phyloP scores from a whole-genome alignment of 1,140 invertebrate genomes.

The Saxidomus purpurata region DNA sequence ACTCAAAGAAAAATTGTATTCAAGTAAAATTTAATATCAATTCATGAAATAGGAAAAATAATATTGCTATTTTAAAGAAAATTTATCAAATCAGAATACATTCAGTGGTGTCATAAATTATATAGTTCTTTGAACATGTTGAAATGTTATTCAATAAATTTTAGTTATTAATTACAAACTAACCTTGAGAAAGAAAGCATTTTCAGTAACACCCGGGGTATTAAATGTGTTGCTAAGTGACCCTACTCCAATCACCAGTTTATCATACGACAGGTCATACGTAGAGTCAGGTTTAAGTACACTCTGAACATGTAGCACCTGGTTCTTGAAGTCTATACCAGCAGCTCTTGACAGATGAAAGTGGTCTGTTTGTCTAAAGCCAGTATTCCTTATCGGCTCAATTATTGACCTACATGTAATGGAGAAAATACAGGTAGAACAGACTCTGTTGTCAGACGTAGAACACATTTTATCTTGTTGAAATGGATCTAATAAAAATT shows the following conservation, averaged over 20 bases:
- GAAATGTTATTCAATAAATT: too few relatives aligned
- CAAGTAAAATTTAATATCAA: too few relatives aligned
- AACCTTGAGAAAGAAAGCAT: constrained; percentile 87
- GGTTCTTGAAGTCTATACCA: constrained; percentile 79
- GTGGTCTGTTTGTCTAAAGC: constrained; percentile 84
- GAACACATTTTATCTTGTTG: too few relatives aligned
- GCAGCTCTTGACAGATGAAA: constrained; percentile 84
- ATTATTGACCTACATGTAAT: constrained; percentile 86
- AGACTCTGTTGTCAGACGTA: too few relatives aligned
- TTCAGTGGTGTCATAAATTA: too few relatives aligned
- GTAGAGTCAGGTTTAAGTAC: constrained; percentile 75
- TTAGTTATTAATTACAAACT: too few relatives aligned
- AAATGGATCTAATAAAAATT: too few relatives aligned
- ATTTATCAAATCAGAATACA: too few relatives aligned
- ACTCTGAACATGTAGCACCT: constrained; percentile 79
- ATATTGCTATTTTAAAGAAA: too few relatives aligned
- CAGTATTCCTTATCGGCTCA: constrained; percentile 85
- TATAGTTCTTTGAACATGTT: too few relatives aligned
- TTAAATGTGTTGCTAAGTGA: constrained; percentile 86
- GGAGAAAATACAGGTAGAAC: not conserved
- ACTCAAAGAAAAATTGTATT: too few relatives aligned
- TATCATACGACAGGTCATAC: constrained; percentile 84
- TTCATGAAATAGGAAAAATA: too few relatives aligned
- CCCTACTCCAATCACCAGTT: constrained; percentile 86
- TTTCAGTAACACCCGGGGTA: constrained; percentile 85